Percentiles rank a stretch among this genome's conserved stretches.
Evolutionary conservation across 2,113 vertebrate species (phyloP).

Genomic region (Nothoprocta perdicaria): DNA sequence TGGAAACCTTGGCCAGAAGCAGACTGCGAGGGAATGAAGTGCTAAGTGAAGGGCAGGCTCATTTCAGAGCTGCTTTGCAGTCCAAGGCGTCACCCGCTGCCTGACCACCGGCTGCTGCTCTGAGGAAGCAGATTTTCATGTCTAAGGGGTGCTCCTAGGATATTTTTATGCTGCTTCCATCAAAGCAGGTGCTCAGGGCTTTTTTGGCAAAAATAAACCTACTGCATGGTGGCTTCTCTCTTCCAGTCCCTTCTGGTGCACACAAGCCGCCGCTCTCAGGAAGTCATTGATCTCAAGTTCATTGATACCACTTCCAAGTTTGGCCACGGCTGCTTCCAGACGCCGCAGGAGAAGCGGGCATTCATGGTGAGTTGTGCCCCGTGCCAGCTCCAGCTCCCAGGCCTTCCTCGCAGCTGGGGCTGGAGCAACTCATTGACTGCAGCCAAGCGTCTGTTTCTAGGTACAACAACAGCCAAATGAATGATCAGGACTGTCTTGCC

Average conservation of each 20-base stretch:
- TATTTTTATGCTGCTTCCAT: not conserved
- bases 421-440: not conserved
- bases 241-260: slow-evolving; percentile 82
- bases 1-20: not conserved
- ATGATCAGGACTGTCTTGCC: not conserved
- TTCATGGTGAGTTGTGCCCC: slow-evolving; percentile 81
- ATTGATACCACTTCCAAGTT: slow-evolving; percentile 89
- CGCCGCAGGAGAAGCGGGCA: slow-evolving; percentile 81
- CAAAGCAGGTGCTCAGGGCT: not conserved
- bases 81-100: not conserved
- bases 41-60: not conserved
- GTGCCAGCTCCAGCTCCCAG: rapidly evolving
- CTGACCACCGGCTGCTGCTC: not conserved
- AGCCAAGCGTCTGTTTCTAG: not conserved
- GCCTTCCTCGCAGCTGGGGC: not conserved
- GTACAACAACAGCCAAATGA: not conserved
- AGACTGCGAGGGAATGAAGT: not conserved
- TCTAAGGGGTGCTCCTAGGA: not conserved
- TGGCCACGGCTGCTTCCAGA: slow-evolving; percentile 84
- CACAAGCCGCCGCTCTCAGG: slow-evolving; percentile 73
- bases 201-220: rapidly evolving
- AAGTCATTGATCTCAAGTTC: slow-evolving; percentile 84
- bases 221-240: not conserved
- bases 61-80: not conserved
- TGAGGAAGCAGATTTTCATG: not conserved